Evolutionary conservation across 2,113 vertebrate species (phyloP).

Genomic region (Ceyx melanurus): DNA sequence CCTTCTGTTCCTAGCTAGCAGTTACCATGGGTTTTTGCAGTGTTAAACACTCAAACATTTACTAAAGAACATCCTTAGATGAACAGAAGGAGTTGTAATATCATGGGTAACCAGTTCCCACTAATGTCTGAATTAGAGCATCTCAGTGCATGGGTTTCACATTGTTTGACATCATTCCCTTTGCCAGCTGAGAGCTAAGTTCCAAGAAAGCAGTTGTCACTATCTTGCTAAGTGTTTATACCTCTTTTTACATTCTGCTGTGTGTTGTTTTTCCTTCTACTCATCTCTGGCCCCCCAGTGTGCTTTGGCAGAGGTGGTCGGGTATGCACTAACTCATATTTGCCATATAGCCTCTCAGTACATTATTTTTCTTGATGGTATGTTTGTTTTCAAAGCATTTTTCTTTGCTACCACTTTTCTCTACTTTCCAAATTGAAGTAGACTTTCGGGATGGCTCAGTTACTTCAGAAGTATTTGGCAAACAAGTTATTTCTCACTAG

Average conservation of each 20-base stretch:
- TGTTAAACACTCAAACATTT: background rate
- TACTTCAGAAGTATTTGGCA: conserved; percentile 9
- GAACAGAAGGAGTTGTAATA: background rate
- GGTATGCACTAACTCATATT: background rate
- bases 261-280: background rate
- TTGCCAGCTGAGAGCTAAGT: background rate
- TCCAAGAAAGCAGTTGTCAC: background rate
- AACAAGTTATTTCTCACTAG: conserved; percentile 21
- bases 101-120: background rate
- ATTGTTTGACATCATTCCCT: background rate
- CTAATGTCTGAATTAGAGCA: background rate
- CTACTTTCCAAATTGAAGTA: background rate
- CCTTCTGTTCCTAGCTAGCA: background rate
- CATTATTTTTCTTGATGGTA: background rate
- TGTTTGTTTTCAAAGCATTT: background rate
- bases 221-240: background rate
- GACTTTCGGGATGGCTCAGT: conserved; percentile 4
- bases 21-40: background rate
- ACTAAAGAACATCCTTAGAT: background rate
- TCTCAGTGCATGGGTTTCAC: background rate
- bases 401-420: background rate
- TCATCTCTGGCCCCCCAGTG: background rate
- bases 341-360: background rate
- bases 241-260: background rate
- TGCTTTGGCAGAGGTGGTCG: background rate